A percentile compares a stretch with the other conserved stretches of the same genome.
phyloP scores from a whole-genome alignment of 2,888 invertebrate genomes.

The Metalampra italica region DNA sequence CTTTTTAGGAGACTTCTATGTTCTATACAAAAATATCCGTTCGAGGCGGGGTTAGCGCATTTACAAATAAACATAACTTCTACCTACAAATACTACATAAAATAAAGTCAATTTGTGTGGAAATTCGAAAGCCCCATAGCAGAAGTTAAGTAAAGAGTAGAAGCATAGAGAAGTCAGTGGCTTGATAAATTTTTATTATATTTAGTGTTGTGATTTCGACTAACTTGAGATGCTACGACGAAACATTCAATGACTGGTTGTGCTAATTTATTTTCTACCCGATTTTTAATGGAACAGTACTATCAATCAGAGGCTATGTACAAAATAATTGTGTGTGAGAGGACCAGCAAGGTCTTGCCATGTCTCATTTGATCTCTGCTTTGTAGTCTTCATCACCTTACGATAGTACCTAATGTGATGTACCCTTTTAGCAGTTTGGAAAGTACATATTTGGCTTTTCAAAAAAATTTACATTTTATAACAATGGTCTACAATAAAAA shows the following conservation, averaged over 20 bases:
- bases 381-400: conserved; percentile 50
- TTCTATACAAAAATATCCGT: too few species aligned
- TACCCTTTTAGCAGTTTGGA: conserved; percentile 55
- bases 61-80: too few species aligned
- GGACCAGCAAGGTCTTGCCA: conserved; percentile 62
- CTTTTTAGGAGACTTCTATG: too few species aligned
- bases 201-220: background rate
- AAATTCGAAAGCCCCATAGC: too few species aligned
- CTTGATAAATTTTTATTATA: background rate
- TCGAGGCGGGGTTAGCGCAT: too few species aligned
- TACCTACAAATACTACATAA: too few species aligned
- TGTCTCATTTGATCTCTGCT: conserved; percentile 71
- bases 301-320: conserved; percentile 64
- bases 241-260: conserved; percentile 32
- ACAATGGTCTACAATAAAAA: conserved; percentile 38
- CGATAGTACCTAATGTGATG: conserved; percentile 35
- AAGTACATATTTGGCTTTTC: conserved; percentile 35
- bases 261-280: conserved; percentile 23
- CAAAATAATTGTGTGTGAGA: conserved; percentile 45
- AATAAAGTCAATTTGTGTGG: too few species aligned
- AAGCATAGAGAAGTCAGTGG: background rate
- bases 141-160: too few species aligned
- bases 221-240: conserved; percentile 34
- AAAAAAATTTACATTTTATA: conserved; percentile 38
- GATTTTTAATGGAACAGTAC: conserved; percentile 56